Evolutionary conservation across 2,888 invertebrate species (phyloP).

Genomic region (Osmoderma eremita): DNA sequence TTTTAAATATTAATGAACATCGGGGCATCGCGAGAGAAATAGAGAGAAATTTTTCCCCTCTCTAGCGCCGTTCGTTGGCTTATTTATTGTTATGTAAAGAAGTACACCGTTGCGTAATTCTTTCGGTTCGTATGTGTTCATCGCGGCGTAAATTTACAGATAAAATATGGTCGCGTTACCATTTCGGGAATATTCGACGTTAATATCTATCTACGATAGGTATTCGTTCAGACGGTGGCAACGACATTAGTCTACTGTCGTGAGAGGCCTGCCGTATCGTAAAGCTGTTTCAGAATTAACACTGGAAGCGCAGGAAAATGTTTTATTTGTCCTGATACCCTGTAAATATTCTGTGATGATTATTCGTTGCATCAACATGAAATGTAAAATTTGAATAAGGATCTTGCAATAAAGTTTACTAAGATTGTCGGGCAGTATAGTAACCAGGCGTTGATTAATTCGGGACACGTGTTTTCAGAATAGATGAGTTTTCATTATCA

Average conservation of each 20-base stretch:
- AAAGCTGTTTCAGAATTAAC: slow-evolving; percentile 28
- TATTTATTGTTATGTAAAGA: slow-evolving; percentile 37
- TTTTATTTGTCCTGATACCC: slow-evolving; percentile 25
- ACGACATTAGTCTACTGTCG: slow-evolving; percentile 30
- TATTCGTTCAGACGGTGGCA: slow-evolving; percentile 19
- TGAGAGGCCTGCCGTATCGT: slow-evolving; percentile 23
- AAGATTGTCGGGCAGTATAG: too few relatives aligned
- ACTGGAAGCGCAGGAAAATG: slow-evolving; percentile 30
- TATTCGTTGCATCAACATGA: too few relatives aligned
- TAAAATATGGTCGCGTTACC: slow-evolving; percentile 34
- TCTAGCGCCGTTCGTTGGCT: background rate
- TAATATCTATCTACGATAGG: slow-evolving; percentile 33
- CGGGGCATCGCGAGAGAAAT: slow-evolving; percentile 27
- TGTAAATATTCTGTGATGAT: slow-evolving; percentile 13
- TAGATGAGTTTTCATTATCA: too few relatives aligned
- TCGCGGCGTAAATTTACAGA: slow-evolving; percentile 34
- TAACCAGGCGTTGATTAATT: too few relatives aligned
- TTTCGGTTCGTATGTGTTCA: slow-evolving; percentile 28
- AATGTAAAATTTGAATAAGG: too few relatives aligned
- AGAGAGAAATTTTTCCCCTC: slow-evolving; percentile 10
- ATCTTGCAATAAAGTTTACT: too few relatives aligned
- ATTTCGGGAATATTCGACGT: slow-evolving; percentile 37
- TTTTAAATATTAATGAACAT: slow-evolving; percentile 38
- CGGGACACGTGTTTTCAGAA: too few relatives aligned
- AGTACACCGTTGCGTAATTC: slow-evolving; percentile 33